These are phyloP conservation scores for Chymomyza fuscimana DNA, from an alignment of 2,888 invertebrate genomes.

Conservation along the genomic window DNA sequence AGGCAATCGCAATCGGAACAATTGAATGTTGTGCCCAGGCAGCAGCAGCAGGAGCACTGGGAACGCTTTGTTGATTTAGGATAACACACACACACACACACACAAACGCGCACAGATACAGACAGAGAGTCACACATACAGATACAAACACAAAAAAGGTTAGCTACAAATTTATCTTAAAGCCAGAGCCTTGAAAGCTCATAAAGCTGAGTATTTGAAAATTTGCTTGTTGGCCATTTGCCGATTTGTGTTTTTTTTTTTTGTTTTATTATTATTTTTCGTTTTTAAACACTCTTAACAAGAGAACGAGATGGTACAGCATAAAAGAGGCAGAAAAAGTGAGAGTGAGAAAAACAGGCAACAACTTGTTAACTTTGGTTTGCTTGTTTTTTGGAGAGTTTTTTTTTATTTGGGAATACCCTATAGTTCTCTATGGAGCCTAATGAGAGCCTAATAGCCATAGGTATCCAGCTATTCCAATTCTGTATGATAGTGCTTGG, in stretches of 20 bases:
- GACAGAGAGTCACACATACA: conserved; percentile 17
- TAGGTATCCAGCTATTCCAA: too few species aligned
- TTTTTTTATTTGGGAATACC: not conserved
- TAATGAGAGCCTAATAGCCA: not conserved
- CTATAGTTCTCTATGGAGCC: not conserved
- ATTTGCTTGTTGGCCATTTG: conserved; percentile 59
- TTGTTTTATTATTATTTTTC: not conserved
- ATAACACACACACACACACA: conserved; percentile 54
- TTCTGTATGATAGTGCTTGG: too few species aligned
- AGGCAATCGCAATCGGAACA: conserved; percentile 71
- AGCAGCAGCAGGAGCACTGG: not conserved
- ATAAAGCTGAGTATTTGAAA: conserved; percentile 58
- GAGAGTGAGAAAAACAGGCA: conserved; percentile 29
- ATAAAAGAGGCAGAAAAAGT: conserved; percentile 28
- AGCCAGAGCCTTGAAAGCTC: conserved; percentile 14
- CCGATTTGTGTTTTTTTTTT: conserved; percentile 23
- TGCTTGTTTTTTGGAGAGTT: conserved; percentile 52
- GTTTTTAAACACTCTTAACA: conserved; percentile 1
- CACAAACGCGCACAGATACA: not conserved
- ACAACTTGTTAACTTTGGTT: conserved; percentile 71
- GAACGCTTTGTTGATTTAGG: conserved; percentile 64
- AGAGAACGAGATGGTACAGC: not conserved
- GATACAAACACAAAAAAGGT: conserved; percentile 49
- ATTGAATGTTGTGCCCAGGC: conserved; percentile 44
- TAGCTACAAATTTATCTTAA: conserved; percentile 65